Evolutionary conservation across 2,888 invertebrate species (phyloP).

Genomic region (Dione juno): DNA sequence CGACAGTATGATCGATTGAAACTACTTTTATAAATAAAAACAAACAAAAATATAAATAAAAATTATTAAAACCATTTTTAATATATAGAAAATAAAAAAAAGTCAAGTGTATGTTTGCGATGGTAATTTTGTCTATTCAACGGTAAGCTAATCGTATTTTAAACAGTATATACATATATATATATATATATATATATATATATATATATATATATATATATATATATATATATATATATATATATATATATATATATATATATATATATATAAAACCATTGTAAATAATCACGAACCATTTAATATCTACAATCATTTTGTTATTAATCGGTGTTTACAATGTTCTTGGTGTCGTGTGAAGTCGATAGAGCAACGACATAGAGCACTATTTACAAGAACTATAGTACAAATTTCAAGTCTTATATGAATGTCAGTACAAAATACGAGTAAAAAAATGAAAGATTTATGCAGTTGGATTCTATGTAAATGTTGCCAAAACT

Average conservation of each 20-base stretch:
- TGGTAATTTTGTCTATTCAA: slow-evolving; percentile 18
- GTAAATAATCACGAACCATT: slow-evolving; percentile 60
- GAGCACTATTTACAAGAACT: slow-evolving; percentile 72
- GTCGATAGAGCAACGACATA: slow-evolving; percentile 58
- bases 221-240: no score
- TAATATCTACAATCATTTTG: slow-evolving; percentile 58
- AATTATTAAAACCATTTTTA: background rate
- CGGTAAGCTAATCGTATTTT: slow-evolving; percentile 10
- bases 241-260: no score
- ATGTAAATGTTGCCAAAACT: slow-evolving; percentile 80
- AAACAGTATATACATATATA: slow-evolving; percentile 12
- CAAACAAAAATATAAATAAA: background rate
- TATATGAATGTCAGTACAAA: slow-evolving; percentile 81
- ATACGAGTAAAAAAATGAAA: slow-evolving; percentile 66
- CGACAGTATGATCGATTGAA: background rate
- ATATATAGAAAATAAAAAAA: background rate
- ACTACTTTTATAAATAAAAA: slow-evolving; percentile 9
- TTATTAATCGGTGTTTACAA: slow-evolving; percentile 71
- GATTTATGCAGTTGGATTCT: slow-evolving; percentile 65
- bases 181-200: no score
- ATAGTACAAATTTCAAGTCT: slow-evolving; percentile 83
- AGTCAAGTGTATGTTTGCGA: slow-evolving; percentile 6
- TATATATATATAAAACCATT: slow-evolving; percentile 58
- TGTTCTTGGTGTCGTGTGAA: slow-evolving; percentile 73
- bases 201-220: no score